Evolutionary conservation across 2,113 vertebrate genomes (phyloP).

Genomic region (Prunella himalayana): DNA sequence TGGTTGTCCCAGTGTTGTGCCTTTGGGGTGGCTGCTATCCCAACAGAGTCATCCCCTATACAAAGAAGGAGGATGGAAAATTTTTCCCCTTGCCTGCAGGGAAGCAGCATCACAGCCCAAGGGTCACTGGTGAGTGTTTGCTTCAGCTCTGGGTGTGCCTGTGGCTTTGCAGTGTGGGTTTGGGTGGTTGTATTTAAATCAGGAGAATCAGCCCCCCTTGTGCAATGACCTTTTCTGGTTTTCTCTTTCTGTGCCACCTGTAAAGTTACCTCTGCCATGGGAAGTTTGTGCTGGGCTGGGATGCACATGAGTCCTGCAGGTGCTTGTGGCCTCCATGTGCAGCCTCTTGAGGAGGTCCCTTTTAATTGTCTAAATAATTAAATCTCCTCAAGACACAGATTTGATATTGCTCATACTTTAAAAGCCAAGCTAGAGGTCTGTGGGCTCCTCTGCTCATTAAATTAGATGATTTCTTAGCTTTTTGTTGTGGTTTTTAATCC

Average conservation of each 20-base stretch:
- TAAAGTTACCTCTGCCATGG: neutral
- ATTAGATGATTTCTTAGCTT: neutral
- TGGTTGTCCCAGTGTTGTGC: neutral
- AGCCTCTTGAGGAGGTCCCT: neutral
- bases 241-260: neutral
- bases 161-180: neutral
- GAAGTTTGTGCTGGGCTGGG: neutral
- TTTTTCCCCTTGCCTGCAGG: neutral
- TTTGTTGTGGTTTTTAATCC: neutral
- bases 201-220: rapidly evolving
- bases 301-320: rapidly evolving
- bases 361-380: neutral
- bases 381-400: neutral
- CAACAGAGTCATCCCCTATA: rapidly evolving
- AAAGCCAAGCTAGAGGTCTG: neutral
- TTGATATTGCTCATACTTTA: neutral
- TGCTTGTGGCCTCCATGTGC: rapidly evolving
- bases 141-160: neutral
- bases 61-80: neutral
- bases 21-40: neutral
- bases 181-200: neutral
- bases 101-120: rapidly evolving
- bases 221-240: neutral
- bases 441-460: neutral
- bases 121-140: neutral